These are phyloP conservation scores for Eurystomus gularis DNA, from an alignment of 2,113 vertebrate genomes.

Conservation along the genomic window DNA sequence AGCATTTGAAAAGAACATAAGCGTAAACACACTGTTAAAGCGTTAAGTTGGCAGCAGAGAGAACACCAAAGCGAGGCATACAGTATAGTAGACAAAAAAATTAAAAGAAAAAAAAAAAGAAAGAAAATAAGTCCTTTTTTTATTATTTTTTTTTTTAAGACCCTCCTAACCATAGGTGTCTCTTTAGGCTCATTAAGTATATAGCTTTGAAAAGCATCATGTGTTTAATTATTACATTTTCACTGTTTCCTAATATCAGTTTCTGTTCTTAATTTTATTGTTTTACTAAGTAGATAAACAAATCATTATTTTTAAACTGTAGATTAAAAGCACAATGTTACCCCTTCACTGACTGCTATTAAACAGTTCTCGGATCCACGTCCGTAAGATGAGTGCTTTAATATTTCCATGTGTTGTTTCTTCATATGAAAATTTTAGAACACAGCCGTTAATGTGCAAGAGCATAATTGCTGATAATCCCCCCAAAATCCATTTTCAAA, in stretches of 20 bases:
- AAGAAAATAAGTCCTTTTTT: constrained; percentile 56
- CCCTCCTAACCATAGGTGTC: constrained; percentile 72
- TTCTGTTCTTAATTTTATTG: constrained; percentile 77
- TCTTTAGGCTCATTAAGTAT: constrained; percentile 78
- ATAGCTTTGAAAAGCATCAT: constrained; percentile 72
- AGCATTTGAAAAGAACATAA: constrained; percentile 92
- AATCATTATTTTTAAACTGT: constrained; percentile 78
- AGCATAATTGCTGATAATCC: constrained; percentile 14
- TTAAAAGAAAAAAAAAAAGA: too few relatives aligned
- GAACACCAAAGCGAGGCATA: constrained; percentile 81
- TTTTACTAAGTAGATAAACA: constrained; percentile 75
- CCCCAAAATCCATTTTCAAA: constrained; percentile 45
- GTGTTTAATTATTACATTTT: constrained; percentile 78
- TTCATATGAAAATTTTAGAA: constrained; percentile 70
- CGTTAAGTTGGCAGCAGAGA: constrained; percentile 72
- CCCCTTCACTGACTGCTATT: constrained; percentile 77
- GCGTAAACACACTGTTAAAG: constrained; percentile 64
- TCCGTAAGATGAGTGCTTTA: constrained; percentile 73
- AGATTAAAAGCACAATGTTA: constrained; percentile 78
- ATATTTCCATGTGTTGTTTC: constrained; percentile 72
- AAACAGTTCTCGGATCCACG: constrained; percentile 75
- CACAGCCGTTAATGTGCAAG: background rate
- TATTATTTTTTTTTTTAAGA: constrained; percentile 59
- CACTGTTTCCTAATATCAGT: constrained; percentile 77
- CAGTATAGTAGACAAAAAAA: constrained; percentile 72